Percentiles rank a stretch among this genome's conserved stretches.
Conservation (phyloP, 2,888 invertebrate species). For the Nephrotoma guestfalica region DNA sequence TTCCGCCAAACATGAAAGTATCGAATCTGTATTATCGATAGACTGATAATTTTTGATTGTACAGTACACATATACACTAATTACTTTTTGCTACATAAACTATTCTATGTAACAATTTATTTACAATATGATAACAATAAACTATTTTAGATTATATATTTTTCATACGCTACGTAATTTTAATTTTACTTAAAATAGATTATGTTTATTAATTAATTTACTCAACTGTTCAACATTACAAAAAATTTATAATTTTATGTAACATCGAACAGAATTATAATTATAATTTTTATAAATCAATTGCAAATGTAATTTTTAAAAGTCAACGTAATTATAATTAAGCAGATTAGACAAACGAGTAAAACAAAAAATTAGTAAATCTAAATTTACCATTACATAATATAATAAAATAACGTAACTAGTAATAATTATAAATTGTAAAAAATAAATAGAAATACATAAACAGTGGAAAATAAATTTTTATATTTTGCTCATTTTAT, state of each 20-base stretch:
- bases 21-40: slow-evolving; percentile 52
- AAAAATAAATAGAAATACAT: neutral
- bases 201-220: neutral
- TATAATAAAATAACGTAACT: neutral
- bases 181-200: neutral
- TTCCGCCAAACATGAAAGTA: slow-evolving; percentile 36
- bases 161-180: neutral
- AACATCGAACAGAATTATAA: neutral
- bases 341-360: neutral
- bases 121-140: neutral
- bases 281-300: neutral
- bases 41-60: slow-evolving; percentile 32
- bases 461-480: too few relatives aligned
- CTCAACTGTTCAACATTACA: neutral
- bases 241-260: neutral
- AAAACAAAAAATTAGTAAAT: neutral
- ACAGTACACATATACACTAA: neutral
- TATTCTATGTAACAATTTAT: neutral
- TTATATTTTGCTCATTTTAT: too few relatives aligned
- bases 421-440: neutral
- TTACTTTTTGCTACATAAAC: neutral
- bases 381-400: neutral
- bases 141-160: neutral
- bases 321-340: neutral
- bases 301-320: neutral